Percentiles rank a stretch among this genome's conserved stretches.
Conservation (phyloP, 2,888 invertebrate genomes). For the Andrena bicolor region DNA sequence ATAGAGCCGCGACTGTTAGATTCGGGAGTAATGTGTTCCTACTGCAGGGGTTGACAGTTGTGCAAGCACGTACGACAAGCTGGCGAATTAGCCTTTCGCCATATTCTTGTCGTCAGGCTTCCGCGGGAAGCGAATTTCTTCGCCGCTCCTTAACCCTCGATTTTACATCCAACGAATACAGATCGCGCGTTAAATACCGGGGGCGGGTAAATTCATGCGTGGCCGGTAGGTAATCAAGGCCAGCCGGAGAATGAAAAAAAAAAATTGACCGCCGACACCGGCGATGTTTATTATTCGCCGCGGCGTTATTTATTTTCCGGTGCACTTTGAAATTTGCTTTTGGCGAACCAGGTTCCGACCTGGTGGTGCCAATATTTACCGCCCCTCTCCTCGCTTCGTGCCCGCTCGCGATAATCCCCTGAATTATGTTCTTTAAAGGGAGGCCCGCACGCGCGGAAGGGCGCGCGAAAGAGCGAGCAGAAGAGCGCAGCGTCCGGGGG, state of each 20-base stretch:
- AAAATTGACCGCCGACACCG: conserved; percentile 63
- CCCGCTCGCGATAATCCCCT: conserved; percentile 70
- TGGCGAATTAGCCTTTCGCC: conserved; percentile 21
- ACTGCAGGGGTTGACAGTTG: not conserved
- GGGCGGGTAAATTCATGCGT: conserved; percentile 56
- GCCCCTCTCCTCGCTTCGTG: conserved; percentile 45
- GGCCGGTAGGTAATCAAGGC: conserved; percentile 49
- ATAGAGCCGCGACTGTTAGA: not conserved
- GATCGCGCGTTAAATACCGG: no score
- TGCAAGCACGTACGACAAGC: conserved; percentile 21
- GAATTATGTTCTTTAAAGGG: conserved; percentile 73
- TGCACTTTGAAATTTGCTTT: conserved; percentile 73
- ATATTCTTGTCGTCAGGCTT: conserved; percentile 14
- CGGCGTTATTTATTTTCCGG: conserved; percentile 72
- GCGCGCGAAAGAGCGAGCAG: conserved; percentile 58
- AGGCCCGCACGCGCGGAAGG: conserved; percentile 57
- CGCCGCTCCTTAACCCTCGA: not conserved
- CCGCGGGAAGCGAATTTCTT: not conserved
- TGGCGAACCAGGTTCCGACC: conserved; percentile 69
- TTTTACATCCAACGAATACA: not conserved
- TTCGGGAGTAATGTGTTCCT: conserved; percentile 19
- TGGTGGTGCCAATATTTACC: conserved; percentile 68
- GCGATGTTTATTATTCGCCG: conserved; percentile 71
- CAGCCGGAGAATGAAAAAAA: conserved; percentile 62
- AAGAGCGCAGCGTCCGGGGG: conserved; percentile 21